Conservation (phyloP, 1,140 invertebrate species). For the Ceratitis capitata region DNA sequence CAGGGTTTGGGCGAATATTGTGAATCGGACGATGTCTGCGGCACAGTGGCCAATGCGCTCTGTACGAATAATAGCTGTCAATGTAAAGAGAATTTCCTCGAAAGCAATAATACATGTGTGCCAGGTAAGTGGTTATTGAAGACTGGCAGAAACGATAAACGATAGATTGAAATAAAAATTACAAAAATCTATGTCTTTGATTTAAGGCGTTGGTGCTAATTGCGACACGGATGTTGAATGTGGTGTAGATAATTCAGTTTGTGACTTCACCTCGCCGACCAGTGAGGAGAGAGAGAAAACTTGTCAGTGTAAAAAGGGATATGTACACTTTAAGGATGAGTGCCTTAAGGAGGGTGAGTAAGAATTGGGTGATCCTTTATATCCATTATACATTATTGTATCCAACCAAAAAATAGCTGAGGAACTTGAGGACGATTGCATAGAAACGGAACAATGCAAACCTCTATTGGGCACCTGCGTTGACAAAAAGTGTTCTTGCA, state of each 20-base stretch:
- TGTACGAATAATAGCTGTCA: constrained; percentile 64
- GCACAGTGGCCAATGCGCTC: constrained; percentile 59
- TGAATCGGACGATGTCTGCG: constrained; percentile 54
- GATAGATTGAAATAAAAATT: background rate
- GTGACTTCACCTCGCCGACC: constrained; percentile 50
- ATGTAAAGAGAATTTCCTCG: constrained; percentile 63
- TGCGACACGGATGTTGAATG: constrained; percentile 65
- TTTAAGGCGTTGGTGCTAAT: constrained; percentile 64
- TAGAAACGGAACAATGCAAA: constrained; percentile 61
- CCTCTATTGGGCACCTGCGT: constrained; percentile 58
- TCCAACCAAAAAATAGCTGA: constrained; percentile 45
- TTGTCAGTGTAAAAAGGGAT: constrained; percentile 65
- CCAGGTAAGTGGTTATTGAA: constrained; percentile 45
- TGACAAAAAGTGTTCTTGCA: constrained; percentile 57
- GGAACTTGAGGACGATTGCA: constrained; percentile 57
- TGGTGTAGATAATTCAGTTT: constrained; percentile 61
- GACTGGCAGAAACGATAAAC: background rate
- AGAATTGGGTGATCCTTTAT: background rate
- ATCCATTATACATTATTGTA: background rate
- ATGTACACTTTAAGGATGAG: constrained; percentile 63
- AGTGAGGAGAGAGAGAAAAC: constrained; percentile 50
- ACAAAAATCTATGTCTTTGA: background rate
- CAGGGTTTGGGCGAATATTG: constrained; percentile 59
- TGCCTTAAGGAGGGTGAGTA: constrained; percentile 63
- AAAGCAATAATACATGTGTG: constrained; percentile 58